Percentiles rank a stretch among this genome's conserved stretches.
Evolutionary conservation across 2,113 vertebrate genomes (phyloP).

Genomic region (Nothoprocta pentlandii): DNA sequence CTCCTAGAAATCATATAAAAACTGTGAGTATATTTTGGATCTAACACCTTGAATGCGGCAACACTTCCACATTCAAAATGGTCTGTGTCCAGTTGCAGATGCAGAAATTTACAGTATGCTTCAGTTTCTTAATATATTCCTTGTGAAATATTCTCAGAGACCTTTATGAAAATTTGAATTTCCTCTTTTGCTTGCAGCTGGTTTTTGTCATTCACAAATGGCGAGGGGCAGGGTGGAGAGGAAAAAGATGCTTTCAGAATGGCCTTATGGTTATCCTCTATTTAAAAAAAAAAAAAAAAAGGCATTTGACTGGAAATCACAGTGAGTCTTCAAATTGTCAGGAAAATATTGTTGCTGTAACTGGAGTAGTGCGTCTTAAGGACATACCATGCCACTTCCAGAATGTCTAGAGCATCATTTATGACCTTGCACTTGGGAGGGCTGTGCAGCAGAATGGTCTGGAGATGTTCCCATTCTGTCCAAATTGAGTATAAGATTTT

Average conservation of each 20-base stretch:
- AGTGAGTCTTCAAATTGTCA: rapidly evolving
- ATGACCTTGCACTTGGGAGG: neutral
- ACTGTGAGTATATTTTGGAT: neutral
- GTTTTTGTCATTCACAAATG: neutral
- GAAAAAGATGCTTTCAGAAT: neutral
- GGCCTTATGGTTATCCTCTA: neutral
- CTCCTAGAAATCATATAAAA: neutral
- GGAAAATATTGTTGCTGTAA: neutral
- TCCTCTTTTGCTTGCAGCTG: neutral
- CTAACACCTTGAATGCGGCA: neutral
- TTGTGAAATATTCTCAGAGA: neutral
- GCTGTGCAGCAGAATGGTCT: neutral
- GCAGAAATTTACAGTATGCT: neutral
- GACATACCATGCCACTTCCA: neutral
- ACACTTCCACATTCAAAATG: neutral
- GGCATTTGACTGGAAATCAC: neutral
- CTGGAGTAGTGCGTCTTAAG: neutral
- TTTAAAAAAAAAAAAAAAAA: neutral
- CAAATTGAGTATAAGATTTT: neutral
- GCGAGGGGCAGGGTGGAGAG: neutral
- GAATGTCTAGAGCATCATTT: rapidly evolving
- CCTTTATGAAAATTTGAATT: neutral
- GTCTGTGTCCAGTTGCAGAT: neutral
- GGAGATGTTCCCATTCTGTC: neutral
- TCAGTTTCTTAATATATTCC: neutral